Evolutionary conservation across 2,888 invertebrate genomes (phyloP).

Genomic region (Actias luna): DNA sequence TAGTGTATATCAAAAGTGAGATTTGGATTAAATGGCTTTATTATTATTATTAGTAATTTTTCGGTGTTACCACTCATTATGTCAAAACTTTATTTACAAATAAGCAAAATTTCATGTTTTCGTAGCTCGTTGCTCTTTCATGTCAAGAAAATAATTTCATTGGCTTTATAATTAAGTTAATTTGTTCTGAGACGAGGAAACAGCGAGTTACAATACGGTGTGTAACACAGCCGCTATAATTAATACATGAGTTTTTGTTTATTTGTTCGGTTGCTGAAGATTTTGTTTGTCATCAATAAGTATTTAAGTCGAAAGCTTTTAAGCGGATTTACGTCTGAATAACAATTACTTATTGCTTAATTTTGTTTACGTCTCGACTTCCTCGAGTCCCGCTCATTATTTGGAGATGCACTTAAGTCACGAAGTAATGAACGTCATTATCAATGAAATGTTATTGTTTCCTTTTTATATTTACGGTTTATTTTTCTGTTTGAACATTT

Average conservation of each 20-base stretch:
- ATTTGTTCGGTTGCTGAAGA: slow-evolving; percentile 39
- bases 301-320: slow-evolving; percentile 62
- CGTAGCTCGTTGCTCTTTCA: too few species aligned
- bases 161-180: neutral
- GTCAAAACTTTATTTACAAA: too few species aligned
- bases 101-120: too few species aligned
- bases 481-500: neutral
- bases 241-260: slow-evolving; percentile 50
- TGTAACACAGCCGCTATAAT: slow-evolving; percentile 38
- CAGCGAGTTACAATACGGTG: slow-evolving; percentile 33
- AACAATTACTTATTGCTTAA: slow-evolving; percentile 51
- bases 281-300: slow-evolving; percentile 54
- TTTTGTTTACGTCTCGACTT: slow-evolving; percentile 41
- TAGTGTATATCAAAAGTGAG: too few species aligned
- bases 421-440: slow-evolving; percentile 26
- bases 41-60: too few species aligned
- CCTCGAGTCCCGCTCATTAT: slow-evolving; percentile 17
- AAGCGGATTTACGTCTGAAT: slow-evolving; percentile 50
- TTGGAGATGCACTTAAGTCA: slow-evolving; percentile 33
- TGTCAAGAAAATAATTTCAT: too few species aligned
- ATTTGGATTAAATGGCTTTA: too few species aligned
- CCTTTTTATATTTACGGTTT: neutral
- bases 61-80: too few species aligned
- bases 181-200: neutral
- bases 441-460: slow-evolving; percentile 5